Base-by-base conservation (phyloP, 2,888 invertebrate species). In the Aphelenchoides bicaudatus region DNA sequence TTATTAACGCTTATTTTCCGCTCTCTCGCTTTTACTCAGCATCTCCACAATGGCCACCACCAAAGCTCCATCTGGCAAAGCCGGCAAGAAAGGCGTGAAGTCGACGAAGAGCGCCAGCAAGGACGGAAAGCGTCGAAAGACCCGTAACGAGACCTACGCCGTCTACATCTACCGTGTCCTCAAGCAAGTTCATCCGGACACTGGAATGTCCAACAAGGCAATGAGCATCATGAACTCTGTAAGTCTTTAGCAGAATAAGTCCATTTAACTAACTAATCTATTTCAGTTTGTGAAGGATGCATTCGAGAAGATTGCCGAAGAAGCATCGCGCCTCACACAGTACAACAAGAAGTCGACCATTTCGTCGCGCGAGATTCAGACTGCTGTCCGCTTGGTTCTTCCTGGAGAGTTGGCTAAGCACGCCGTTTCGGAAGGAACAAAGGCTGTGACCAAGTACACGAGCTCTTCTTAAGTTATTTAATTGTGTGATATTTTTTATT, bases 261-360 rank as follows among this genome's bases (percentile, higher is more conserved):
- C n/a, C n/a, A n/a, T n/a, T n/a, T n/a, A n/a, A n/a, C n/a, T n/a
- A 88, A 88, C n/a, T n/a, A n/a, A n/a, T n/a, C n/a, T n/a, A n/a
- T n/a, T n/a, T n/a, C n/a, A n/a, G 16, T 88, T 88, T 62, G 86
- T 88, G 0, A 86, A 86, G 67, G 88, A 88, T 68, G 85, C 87
- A 72, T 83, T 88, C 72, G 87, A 88, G 77, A 84, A 85, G 39
- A 86, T 88, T 46, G 87, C 87, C 0, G 80, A 82, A 0, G 78
- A 78, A 58, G 70, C 76, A 19, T 72, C 73, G 29, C 84, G 85
- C 52, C 75, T 88, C 57, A 85, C 85, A 85, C 84, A 84, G 6
- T 85, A 86, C 74, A 84, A 84, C 64, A 86, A 86, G 78, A 83
- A 84, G 48, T 85, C 83, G 0, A 88, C 87, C 0, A 82, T 88